These are phyloP conservation scores for Carassius carassius DNA, from an alignment of 2,113 vertebrate species.

Conservation along the genomic window DNA sequence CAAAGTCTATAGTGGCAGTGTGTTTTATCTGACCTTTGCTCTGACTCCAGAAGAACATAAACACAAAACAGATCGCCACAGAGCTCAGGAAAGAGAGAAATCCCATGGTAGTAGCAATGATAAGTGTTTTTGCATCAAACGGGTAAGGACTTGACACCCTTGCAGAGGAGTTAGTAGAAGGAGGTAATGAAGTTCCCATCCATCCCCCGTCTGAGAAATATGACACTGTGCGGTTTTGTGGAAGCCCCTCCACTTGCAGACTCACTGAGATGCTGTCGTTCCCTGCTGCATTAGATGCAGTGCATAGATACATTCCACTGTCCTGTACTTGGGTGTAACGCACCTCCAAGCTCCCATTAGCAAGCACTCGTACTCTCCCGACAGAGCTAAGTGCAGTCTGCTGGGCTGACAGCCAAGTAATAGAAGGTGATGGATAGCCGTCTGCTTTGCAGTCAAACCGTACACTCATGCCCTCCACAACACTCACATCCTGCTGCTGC, in stretches of 20 bases:
- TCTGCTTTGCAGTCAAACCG: conserved; percentile 82
- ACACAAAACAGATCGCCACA: conserved; percentile 84
- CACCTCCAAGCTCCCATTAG: conserved; percentile 83
- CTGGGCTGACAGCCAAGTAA: conserved; percentile 81
- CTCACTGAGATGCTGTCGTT: conserved; percentile 81
- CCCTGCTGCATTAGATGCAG: conserved; percentile 82
- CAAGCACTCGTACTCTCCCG: conserved; percentile 78
- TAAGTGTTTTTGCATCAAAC: conserved; percentile 80
- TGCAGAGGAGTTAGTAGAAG: conserved; percentile 73
- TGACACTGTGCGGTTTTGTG: conserved; percentile 69
- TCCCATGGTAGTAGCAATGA: conserved; percentile 86
- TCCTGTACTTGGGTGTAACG: conserved; percentile 80
- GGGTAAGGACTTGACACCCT: conserved; percentile 72
- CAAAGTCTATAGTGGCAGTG: conserved; percentile 83
- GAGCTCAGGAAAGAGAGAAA: conserved; percentile 88
- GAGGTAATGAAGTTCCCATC: conserved; percentile 66
- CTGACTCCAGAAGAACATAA: conserved; percentile 90
- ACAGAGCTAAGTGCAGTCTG: conserved; percentile 67
- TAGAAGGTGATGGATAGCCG: conserved; percentile 79
- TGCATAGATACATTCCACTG: conserved; percentile 80
- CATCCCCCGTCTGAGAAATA: conserved; percentile 69
- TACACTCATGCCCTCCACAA: conserved; percentile 79
- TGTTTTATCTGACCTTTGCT: conserved; percentile 86
- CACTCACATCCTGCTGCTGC: conserved; percentile 70
- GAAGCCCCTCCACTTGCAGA: conserved; percentile 77